Conservation (phyloP, 1,140 invertebrate species). For the Sogatella furcifera region DNA sequence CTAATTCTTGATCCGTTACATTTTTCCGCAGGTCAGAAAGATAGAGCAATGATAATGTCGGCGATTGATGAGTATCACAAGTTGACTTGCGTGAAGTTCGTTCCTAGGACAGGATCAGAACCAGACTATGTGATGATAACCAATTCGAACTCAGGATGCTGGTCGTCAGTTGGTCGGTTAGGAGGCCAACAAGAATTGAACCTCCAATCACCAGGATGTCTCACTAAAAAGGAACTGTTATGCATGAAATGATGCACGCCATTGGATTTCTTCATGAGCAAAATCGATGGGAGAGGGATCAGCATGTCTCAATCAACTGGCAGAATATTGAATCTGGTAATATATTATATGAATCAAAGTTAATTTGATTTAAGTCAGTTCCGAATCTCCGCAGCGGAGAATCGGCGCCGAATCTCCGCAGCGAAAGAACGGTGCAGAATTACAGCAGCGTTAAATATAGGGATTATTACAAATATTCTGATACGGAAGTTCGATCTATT, state of each 20-base stretch:
- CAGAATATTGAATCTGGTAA: conserved; percentile 57
- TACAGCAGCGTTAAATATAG: too few relatives aligned
- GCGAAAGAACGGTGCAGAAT: too few relatives aligned
- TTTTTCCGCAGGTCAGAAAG: conserved; percentile 31
- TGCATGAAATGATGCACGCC: conserved; percentile 79
- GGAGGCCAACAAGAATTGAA: conserved; percentile 52
- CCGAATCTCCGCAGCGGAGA: too few relatives aligned
- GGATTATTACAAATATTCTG: too few relatives aligned
- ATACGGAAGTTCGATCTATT: too few relatives aligned
- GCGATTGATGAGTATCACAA: conserved; percentile 57
- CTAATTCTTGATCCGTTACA: too few relatives aligned
- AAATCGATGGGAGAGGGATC: conserved; percentile 65
- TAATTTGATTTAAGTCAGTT: too few relatives aligned
- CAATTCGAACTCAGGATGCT: conserved; percentile 60
- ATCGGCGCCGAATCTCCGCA: too few relatives aligned
- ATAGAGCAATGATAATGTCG: conserved; percentile 41
- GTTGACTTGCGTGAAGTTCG: conserved; percentile 62
- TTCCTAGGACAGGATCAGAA: conserved; percentile 42
- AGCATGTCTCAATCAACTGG: conserved; percentile 57
- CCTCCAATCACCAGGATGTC: conserved; percentile 59
- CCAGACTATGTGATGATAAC: conserved; percentile 56
- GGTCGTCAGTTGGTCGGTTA: conserved; percentile 41
- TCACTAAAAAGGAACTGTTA: conserved; percentile 59
- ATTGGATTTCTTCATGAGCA: conserved; percentile 82
- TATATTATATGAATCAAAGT: too few relatives aligned